Conservation (phyloP, 1,140 invertebrate species). For the Cyphomyrmex costatus region DNA sequence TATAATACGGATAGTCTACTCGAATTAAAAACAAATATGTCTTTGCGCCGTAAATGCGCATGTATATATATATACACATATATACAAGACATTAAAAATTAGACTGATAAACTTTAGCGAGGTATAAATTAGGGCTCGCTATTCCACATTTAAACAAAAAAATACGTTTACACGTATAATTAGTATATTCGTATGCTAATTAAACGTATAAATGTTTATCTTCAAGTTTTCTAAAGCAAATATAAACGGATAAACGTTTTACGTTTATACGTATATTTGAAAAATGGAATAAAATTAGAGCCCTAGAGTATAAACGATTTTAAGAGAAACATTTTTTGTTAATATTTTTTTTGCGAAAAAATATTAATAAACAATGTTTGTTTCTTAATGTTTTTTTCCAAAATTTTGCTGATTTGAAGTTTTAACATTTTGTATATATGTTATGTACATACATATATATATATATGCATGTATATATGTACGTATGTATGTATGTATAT, state of each 20-base stretch:
- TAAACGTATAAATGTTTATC: too few relatives aligned
- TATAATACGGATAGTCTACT: slow-evolving; percentile 52
- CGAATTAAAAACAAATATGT: slow-evolving; percentile 76
- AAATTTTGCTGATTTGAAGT: slow-evolving; percentile 42
- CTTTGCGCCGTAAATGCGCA: slow-evolving; percentile 73
- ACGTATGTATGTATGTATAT: slow-evolving; percentile 40
- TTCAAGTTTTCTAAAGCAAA: too few relatives aligned
- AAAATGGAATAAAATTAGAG: too few relatives aligned
- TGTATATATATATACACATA: slow-evolving; percentile 64
- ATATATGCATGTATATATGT: slow-evolving; percentile 46
- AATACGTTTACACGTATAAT: too few relatives aligned
- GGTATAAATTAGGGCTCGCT: too few relatives aligned
- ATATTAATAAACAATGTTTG: not conserved
- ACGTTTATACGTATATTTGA: too few relatives aligned
- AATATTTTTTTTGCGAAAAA: not conserved
- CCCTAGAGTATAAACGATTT: not conserved
- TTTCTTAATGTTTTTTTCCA: not conserved
- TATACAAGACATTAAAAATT: slow-evolving; percentile 28
- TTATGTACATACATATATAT: not conserved
- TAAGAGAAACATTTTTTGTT: not conserved
- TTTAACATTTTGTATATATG: slow-evolving; percentile 56
- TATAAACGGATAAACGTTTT: too few relatives aligned
- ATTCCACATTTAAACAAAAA: too few relatives aligned
- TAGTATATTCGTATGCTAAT: too few relatives aligned
- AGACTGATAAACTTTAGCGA: not conserved